Conservation (phyloP, 1,140 invertebrate species). For the Drosophila setifemur region DNA sequence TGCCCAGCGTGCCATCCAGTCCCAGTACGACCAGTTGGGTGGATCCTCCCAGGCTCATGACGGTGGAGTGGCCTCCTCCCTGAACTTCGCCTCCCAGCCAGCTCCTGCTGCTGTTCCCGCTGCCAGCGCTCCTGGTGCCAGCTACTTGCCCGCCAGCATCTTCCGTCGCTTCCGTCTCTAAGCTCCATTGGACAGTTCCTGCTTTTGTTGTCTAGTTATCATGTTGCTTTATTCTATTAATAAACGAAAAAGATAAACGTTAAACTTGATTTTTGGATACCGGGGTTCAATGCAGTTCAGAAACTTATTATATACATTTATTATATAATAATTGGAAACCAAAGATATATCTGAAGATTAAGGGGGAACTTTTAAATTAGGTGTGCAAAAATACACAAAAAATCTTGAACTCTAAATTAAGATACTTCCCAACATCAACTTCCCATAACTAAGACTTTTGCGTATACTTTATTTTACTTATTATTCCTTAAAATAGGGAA, state of each 20-base stretch:
- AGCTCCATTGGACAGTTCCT: background rate
- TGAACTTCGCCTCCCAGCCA: conserved; percentile 64
- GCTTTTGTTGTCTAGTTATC: conserved; percentile 37
- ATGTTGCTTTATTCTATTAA: conserved; percentile 39
- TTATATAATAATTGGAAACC: too few species aligned
- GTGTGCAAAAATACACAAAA: too few species aligned
- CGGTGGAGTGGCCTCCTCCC: conserved; percentile 50
- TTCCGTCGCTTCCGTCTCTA: conserved; percentile 59
- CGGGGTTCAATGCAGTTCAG: too few species aligned
- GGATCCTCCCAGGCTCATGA: conserved; percentile 45
- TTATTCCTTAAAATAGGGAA: too few species aligned
- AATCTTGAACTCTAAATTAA: too few species aligned
- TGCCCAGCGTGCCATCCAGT: conserved; percentile 54
- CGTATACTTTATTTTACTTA: too few species aligned
- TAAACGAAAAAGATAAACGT: conserved; percentile 5
- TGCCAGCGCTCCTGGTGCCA: conserved; percentile 47
- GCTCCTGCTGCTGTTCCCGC: background rate
- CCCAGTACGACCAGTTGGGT: conserved; percentile 57
- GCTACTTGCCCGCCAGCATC: conserved; percentile 63
- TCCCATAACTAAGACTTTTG: too few species aligned
- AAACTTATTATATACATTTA: too few species aligned
- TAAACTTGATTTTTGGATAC: background rate
- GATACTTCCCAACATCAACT: too few species aligned
- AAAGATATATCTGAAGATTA: too few species aligned
- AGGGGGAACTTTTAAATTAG: too few species aligned